Conservation (phyloP, 2,113 vertebrate genomes). For the Erinaceus europaeus region DNA sequence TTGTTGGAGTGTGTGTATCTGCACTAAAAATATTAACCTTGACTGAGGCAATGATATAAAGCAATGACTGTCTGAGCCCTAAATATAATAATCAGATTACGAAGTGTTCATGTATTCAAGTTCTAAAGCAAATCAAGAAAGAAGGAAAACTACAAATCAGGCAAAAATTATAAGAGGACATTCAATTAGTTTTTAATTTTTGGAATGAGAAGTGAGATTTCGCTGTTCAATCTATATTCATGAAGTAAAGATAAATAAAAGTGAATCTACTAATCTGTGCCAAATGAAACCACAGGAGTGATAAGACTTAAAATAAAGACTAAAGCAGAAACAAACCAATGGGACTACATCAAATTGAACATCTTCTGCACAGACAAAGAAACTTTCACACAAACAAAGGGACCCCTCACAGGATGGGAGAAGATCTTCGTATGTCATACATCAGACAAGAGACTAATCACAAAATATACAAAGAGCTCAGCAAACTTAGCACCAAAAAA, state of each 20-base stretch:
- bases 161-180: not conserved
- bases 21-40: constrained; percentile 32
- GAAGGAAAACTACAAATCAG: not conserved
- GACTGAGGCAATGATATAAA: constrained; percentile 36
- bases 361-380: too few species aligned
- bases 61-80: not conserved
- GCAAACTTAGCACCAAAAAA: too few species aligned
- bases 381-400: too few species aligned
- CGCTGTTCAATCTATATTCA: not conserved
- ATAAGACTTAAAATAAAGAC: too few species aligned
- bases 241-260: not conserved
- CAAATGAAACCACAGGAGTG: constrained; percentile 34
- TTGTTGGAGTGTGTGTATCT: constrained; percentile 26
- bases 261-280: not conserved
- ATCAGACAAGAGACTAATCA: too few species aligned
- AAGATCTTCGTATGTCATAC: too few species aligned
- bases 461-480: too few species aligned
- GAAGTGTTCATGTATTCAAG: constrained; percentile 3
- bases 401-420: too few species aligned
- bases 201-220: not conserved
- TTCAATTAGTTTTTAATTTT: not conserved
- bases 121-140: constrained; percentile 22
- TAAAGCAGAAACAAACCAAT: too few species aligned
- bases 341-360: too few species aligned
- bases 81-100: constrained; percentile 48